Conservation (phyloP, 1,140 invertebrate species). For the Drosophila trapezifrons region DNA sequence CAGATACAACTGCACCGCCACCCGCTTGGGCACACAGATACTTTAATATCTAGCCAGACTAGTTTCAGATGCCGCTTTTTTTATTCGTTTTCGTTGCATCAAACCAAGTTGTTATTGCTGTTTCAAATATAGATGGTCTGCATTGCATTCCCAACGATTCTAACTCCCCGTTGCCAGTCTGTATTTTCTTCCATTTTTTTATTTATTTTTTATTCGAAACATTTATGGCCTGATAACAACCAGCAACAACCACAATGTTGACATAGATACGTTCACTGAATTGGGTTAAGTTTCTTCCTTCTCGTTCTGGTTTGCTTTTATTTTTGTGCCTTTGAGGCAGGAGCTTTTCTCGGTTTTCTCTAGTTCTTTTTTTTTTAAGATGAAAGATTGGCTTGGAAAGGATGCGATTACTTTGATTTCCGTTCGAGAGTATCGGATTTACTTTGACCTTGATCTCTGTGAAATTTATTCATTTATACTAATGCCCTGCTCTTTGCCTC, state of each 20-base stretch:
- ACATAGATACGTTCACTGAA: constrained; percentile 51
- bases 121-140: constrained; percentile 47
- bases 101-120: constrained; percentile 24
- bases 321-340: constrained; percentile 14
- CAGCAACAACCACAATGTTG: constrained; percentile 29
- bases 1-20: constrained; percentile 29
- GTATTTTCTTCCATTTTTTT: constrained; percentile 11
- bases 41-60: constrained; percentile 57
- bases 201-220: constrained; percentile 39
- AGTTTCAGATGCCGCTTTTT: constrained; percentile 52
- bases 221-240: constrained; percentile 52
- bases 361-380: background rate
- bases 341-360: constrained; percentile 4
- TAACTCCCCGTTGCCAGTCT: constrained; percentile 1
- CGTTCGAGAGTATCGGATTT: constrained; percentile 3
- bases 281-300: constrained; percentile 47
- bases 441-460: constrained; percentile 39
- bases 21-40: constrained; percentile 42
- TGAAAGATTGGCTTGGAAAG: constrained; percentile 35
- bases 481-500: constrained; percentile 26
- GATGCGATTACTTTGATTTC: constrained; percentile 38
- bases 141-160: constrained; percentile 29
- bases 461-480: constrained; percentile 48
- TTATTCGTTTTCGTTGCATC: background rate
- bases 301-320: constrained; percentile 5